phyloP scores from a whole-genome alignment of 2,888 invertebrate genomes.

The Slavum lentiscoides region DNA sequence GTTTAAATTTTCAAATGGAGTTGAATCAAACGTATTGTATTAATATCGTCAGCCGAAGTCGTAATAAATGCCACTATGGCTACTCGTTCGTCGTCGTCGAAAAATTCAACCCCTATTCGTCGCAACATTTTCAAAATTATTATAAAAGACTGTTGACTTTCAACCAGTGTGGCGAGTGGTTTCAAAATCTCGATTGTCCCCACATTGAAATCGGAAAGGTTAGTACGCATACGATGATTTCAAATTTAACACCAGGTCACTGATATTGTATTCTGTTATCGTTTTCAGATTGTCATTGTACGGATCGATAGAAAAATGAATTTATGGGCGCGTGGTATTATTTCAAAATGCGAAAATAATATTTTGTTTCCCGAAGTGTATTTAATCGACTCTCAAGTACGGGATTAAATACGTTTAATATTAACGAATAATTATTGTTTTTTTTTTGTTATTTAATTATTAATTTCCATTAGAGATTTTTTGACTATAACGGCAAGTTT shows the following conservation, averaged over 20 bases:
- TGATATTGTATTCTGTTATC: neutral
- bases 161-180: neutral
- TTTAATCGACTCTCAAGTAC: constrained; percentile 29
- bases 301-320: neutral
- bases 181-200: constrained; percentile 9
- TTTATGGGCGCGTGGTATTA: constrained; percentile 15
- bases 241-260: neutral
- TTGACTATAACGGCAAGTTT: neutral
- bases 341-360: neutral
- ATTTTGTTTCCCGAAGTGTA: neutral
- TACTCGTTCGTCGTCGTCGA: neutral
- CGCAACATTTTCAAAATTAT: neutral
- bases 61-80: neutral
- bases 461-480: neutral
- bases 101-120: neutral
- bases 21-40: neutral
- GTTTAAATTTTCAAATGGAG: neutral
- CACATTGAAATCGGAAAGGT: neutral
- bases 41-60: neutral
- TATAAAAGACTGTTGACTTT: neutral
- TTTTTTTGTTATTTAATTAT: neutral
- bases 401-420: neutral
- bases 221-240: neutral
- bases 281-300: neutral
- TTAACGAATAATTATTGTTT: neutral